Conservation (phyloP, 2,113 vertebrate genomes). For the Fregetta grallaria region DNA sequence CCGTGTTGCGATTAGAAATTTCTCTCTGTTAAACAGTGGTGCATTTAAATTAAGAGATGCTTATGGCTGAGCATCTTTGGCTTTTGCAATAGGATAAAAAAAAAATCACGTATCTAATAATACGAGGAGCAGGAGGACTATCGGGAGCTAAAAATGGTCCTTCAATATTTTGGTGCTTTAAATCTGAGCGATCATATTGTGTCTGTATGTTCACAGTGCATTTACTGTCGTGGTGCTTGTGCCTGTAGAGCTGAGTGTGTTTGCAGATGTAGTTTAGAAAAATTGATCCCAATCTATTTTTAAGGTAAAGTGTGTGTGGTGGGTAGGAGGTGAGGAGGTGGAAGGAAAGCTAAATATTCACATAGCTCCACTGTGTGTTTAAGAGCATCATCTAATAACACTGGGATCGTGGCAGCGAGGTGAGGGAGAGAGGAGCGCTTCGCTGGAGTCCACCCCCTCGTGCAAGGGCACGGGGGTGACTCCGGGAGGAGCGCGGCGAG, state of each 20-base stretch:
- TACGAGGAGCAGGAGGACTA: neutral
- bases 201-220: neutral
- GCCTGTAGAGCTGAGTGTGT: neutral
- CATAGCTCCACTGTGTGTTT: slow-evolving; percentile 8
- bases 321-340: slow-evolving; percentile 65
- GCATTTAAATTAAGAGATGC: neutral
- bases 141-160: slow-evolving; percentile 17
- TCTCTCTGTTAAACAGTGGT: neutral
- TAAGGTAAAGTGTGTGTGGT: slow-evolving; percentile 45
- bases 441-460: neutral
- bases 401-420: slow-evolving; percentile 15
- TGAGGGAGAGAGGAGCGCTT: neutral
- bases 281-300: slow-evolving; percentile 54
- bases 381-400: slow-evolving; percentile 48
- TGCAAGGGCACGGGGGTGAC: neutral
- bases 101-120: neutral
- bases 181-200: neutral
- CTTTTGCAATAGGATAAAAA: neutral
- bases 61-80: neutral
- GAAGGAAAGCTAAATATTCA: slow-evolving; percentile 64
- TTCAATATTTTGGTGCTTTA: neutral
- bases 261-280: slow-evolving; percentile 43
- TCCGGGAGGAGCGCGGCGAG: neutral
- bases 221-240: neutral
- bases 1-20: neutral